Evolutionary conservation across 2,888 invertebrate species (phyloP).

Genomic region (Linyphia triangularis): DNA sequence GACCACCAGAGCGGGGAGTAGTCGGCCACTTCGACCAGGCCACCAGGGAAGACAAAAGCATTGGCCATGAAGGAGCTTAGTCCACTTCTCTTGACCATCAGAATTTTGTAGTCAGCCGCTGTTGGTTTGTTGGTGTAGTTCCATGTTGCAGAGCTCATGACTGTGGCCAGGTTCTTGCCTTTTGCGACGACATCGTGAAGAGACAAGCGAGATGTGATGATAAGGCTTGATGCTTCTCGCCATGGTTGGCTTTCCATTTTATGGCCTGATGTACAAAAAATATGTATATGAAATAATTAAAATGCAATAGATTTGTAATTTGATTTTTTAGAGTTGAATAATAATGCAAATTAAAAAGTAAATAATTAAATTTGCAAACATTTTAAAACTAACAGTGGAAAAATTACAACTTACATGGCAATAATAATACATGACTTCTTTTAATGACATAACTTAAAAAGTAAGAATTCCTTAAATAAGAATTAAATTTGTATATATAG

Average conservation of each 20-base stretch:
- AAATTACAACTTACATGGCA: not conserved
- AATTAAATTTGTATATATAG: too few relatives aligned
- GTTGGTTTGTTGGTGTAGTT: constrained; percentile 42
- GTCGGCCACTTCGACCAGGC: constrained; percentile 86
- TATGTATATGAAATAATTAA: not conserved
- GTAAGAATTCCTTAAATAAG: too few relatives aligned
- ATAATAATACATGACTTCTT: not conserved
- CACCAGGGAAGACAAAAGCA: constrained; percentile 93
- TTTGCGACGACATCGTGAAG: constrained; percentile 75
- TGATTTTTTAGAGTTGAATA: not conserved
- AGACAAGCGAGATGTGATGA: constrained; percentile 75
- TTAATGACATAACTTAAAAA: too few relatives aligned
- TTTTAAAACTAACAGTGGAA: not conserved
- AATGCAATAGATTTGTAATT: too few relatives aligned
- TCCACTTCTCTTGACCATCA: constrained; percentile 83
- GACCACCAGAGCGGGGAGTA: constrained; percentile 85
- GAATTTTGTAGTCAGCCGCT: constrained; percentile 78
- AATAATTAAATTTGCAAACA: not conserved
- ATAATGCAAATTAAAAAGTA: not conserved
- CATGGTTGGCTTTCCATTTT: constrained; percentile 73
- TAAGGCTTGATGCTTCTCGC: constrained; percentile 77
- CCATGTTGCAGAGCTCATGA: constrained; percentile 63
- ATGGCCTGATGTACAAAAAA: constrained; percentile 1
- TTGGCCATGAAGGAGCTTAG: constrained; percentile 87
- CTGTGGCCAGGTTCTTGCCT: constrained; percentile 71